These are phyloP conservation scores for Dufourea novaeangliae DNA, from an alignment of 1,140 invertebrate species.

Conservation along the genomic window DNA sequence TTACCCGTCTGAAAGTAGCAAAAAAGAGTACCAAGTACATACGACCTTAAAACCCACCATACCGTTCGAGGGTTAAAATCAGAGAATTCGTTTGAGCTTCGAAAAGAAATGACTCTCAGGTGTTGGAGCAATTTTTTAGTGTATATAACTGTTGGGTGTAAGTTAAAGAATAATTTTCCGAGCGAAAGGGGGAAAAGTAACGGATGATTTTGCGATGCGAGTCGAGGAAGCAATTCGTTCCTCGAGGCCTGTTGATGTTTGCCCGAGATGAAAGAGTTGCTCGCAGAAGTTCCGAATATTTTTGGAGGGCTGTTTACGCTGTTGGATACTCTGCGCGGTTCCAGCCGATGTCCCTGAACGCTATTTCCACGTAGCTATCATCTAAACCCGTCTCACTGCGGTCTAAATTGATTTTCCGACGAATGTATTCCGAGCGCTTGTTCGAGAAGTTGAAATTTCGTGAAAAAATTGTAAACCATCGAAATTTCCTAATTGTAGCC, in stretches of 20 bases:
- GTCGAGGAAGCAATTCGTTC: conserved; percentile 21
- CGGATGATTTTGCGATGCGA: background rate
- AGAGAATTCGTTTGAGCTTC: too few relatives aligned
- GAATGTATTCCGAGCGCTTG: background rate
- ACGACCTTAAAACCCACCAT: too few relatives aligned
- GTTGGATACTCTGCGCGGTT: background rate
- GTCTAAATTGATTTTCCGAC: background rate
- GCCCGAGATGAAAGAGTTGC: conserved; percentile 29
- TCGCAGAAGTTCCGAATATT: conserved; percentile 36
- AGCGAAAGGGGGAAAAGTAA: background rate
- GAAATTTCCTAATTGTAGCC: too few relatives aligned
- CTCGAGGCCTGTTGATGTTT: conserved; percentile 16
- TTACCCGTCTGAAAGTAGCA: too few relatives aligned
- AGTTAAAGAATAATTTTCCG: background rate
- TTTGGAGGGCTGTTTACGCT: conserved; percentile 40
- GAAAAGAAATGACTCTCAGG: too few relatives aligned
- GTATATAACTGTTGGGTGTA: background rate
- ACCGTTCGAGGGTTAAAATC: too few relatives aligned
- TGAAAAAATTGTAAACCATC: background rate
- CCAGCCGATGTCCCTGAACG: conserved; percentile 16
- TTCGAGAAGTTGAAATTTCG: background rate
- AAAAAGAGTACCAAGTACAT: too few relatives aligned
- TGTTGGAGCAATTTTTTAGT: background rate
- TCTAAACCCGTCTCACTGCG: background rate
- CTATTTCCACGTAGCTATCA: conserved; percentile 29